phyloP scores from a whole-genome alignment of 2,113 vertebrate species.

The Silurus meridionalis region DNA sequence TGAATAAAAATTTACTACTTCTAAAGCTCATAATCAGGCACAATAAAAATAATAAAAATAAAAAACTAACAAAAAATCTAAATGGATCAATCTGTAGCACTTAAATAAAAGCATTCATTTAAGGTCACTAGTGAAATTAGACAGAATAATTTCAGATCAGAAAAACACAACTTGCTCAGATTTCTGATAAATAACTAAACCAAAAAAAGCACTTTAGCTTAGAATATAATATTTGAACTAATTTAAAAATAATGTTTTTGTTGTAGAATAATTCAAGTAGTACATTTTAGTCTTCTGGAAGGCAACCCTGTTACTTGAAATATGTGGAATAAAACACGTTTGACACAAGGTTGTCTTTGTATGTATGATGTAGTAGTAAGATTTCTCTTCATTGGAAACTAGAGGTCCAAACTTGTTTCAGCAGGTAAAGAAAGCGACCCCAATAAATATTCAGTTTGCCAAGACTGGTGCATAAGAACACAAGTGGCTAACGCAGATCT shows the following conservation, averaged over 20 bases:
- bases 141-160: conserved; percentile 17
- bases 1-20: conserved; percentile 18
- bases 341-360: background rate
- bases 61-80: background rate
- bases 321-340: background rate
- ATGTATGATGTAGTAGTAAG: background rate
- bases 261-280: background rate
- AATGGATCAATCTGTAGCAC: background rate
- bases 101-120: conserved; percentile 36
- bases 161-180: background rate
- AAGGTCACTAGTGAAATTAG: background rate
- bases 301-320: background rate
- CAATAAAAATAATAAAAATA: background rate
- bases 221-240: background rate
- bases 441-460: background rate
- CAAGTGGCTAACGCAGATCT: background rate
- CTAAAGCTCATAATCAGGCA: conserved; percentile 11
- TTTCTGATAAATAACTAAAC: background rate
- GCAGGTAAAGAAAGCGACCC: background rate
- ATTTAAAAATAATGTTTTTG: background rate
- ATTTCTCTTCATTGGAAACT: background rate
- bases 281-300: background rate
- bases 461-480: background rate
- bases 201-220: background rate
- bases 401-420: background rate